These are phyloP conservation scores for Alca torda DNA, from an alignment of 2,797 vertebrate species.

Conservation along the genomic window DNA sequence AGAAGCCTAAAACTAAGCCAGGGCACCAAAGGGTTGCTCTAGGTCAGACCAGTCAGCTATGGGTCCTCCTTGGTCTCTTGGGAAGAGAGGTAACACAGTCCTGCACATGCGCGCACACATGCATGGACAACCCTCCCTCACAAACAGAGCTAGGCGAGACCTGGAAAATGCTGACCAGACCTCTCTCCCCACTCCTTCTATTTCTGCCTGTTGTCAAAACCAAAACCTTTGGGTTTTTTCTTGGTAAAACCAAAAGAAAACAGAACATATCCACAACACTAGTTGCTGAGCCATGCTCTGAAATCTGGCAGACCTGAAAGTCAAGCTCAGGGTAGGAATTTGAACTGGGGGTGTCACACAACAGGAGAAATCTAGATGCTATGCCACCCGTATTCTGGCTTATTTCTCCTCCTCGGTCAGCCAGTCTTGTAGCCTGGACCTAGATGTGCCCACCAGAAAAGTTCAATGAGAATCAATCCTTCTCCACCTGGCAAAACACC, in stretches of 20 bases:
- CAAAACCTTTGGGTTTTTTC: background rate
- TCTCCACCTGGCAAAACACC: background rate
- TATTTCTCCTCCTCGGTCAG: background rate
- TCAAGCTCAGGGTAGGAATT: background rate
- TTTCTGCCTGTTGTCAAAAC: background rate
- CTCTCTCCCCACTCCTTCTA: background rate
- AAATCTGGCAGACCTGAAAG: background rate
- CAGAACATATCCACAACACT: background rate
- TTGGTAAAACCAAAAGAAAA: background rate
- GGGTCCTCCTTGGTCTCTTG: background rate
- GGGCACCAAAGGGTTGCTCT: background rate
- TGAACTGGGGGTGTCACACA: background rate
- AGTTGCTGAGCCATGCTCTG: background rate
- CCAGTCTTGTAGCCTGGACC: background rate
- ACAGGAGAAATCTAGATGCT: background rate
- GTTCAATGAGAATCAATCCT: background rate
- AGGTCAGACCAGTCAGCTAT: background rate
- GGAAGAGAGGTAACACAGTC: background rate
- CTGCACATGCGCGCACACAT: accelerated
- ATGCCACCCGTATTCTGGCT: background rate
- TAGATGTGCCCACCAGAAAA: background rate
- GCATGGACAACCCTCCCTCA: background rate
- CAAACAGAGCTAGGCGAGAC: background rate
- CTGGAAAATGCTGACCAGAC: background rate
- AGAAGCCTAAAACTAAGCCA: background rate